Evolutionary conservation across 2,888 invertebrate genomes (phyloP), one percentile per base, ranked within the genome.

Genomic region (Melitaea athalia): DNA sequence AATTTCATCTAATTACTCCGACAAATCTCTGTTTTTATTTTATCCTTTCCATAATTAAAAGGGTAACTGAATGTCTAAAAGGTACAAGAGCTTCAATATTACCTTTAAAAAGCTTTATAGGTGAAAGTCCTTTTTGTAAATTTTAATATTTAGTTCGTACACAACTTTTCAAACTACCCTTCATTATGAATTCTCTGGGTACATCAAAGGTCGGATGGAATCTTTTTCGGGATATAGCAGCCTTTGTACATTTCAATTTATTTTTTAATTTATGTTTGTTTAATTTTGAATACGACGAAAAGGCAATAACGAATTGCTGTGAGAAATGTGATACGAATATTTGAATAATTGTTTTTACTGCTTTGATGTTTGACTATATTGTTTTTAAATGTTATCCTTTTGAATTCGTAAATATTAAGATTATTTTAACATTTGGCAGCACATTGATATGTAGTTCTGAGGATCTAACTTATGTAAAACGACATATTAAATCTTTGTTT

Each of bases 81-180:
- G 6, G 38, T 38, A 38, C 38, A 38, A 38, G 38, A 38, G 38
- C 38, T 38, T 38, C n/a, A n/a, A 0, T 49, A n/a, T 49, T n/a
- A n/a, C n/a, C 47, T n/a, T 12, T 49, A 0, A n/a, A 49, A 12
- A 5, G 14, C 6, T n/a, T 49, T 3, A n/a, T 14, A 49, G n/a
- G 47, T 49, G 47, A n/a, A 49, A 49, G 3, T n/a, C n/a, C 47
- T n/a, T n/a, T 49, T 49, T 49, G 5, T 49, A 49, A n/a, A 49
- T 49, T n/a, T n/a, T 14, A 3, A 49, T 49, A 49, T n/a, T 49
- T 49, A 49, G 47, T 49, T 14, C n/a, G 47, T 49, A 49, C 6
- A n/a, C 47, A 49, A 49, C 47, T 49, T 49, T 49, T 49, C n/a
- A 49, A 49, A 49, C 47, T 49, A 49, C 47, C 47, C 47, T 49